Conservation (phyloP, 2,888 invertebrate genomes). For the Volucella zonaria region DNA sequence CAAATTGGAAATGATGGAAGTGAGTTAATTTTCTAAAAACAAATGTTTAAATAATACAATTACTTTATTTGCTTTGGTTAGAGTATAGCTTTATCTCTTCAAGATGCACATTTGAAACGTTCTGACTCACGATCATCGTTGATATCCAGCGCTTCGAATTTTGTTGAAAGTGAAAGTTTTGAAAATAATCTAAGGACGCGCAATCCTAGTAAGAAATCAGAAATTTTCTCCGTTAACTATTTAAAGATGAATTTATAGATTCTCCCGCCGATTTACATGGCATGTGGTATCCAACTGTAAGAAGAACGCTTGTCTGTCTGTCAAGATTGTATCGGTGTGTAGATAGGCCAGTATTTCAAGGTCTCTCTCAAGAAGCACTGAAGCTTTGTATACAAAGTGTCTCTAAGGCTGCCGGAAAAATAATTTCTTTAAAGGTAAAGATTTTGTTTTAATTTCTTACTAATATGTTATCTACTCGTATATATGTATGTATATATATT, state of each 20-base stretch:
- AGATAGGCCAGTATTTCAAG: conserved; percentile 97
- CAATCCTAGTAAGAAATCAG: conserved; percentile 79
- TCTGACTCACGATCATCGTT: conserved; percentile 88
- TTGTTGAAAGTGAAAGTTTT: conserved; percentile 88
- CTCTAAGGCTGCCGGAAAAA: conserved; percentile 90
- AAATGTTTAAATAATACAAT: conserved; percentile 5
- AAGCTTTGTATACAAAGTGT: conserved; percentile 96
- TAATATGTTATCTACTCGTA: not conserved
- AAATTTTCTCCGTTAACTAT: not conserved
- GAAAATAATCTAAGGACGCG: conserved; percentile 79
- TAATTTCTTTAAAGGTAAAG: conserved; percentile 87
- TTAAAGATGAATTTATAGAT: conserved; percentile 80
- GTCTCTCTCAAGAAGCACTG: conserved; percentile 97
- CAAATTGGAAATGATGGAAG: conserved; percentile 99
- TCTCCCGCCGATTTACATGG: conserved; percentile 98
- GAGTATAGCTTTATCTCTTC: conserved; percentile 87
- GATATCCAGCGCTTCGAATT: conserved; percentile 86
- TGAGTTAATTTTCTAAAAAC: conserved; percentile 73
- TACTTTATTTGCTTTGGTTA: conserved; percentile 78
- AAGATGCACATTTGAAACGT: conserved; percentile 85
- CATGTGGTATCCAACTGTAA: conserved; percentile 99
- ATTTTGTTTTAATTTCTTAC: conserved; percentile 1
- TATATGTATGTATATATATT: not conserved
- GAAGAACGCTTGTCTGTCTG: conserved; percentile 95
- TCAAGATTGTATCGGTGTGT: conserved; percentile 94